Percentiles rank a stretch among this genome's conserved stretches.
phyloP scores from a whole-genome alignment of 2,888 invertebrate genomes.

The Pogonocherus hispidulus region DNA sequence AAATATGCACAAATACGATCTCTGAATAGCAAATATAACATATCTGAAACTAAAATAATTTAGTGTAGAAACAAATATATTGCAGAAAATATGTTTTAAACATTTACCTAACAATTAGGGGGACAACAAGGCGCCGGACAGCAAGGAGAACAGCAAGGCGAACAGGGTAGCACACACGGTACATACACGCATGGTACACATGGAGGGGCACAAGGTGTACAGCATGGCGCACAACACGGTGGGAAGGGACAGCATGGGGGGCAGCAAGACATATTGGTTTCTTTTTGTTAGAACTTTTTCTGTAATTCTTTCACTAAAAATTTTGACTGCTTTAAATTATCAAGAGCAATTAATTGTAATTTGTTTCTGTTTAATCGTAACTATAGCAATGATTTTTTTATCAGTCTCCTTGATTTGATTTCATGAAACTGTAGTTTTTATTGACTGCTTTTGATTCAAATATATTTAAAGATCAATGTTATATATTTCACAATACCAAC shows the following conservation, averaged over 20 bases:
- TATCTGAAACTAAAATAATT: not conserved
- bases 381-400: not conserved
- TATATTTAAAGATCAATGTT: not conserved
- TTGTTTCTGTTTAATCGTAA: not conserved
- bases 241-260: conserved; percentile 45
- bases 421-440: not conserved
- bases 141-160: conserved; percentile 21
- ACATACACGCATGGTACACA: conserved; percentile 49
- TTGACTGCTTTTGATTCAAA: not conserved
- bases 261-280: conserved; percentile 32
- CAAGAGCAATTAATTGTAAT: not conserved
- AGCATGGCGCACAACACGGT: conserved; percentile 48
- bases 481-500: not conserved
- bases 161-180: conserved; percentile 46
- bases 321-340: not conserved
- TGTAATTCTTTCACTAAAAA: not conserved
- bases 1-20: not conserved
- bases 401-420: not conserved
- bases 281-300: not conserved
- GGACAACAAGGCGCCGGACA: not conserved
- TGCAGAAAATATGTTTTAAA: too few relatives aligned
- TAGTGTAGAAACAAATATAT: too few relatives aligned
- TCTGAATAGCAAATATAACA: not conserved
- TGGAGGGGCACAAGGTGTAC: conserved; percentile 11
- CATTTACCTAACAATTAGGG: not conserved